These are phyloP conservation scores for Drosophila kikkawai DNA, from an alignment of 1,140 invertebrate species.

Conservation along the genomic window DNA sequence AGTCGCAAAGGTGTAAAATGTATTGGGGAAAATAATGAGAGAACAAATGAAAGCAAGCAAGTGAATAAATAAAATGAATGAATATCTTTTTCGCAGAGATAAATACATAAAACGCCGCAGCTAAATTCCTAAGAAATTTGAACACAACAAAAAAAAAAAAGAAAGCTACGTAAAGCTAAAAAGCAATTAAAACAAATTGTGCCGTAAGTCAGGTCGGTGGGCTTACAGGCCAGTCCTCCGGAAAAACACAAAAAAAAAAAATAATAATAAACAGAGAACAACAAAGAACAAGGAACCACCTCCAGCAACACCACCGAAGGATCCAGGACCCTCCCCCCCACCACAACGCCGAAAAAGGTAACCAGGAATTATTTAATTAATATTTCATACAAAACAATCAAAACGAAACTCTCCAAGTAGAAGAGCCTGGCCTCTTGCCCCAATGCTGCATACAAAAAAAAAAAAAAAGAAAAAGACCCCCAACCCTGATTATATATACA, in stretches of 20 bases:
- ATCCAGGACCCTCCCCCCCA: slow-evolving; percentile 8
- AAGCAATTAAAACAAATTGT: slow-evolving; percentile 82
- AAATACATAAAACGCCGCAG: slow-evolving; percentile 23
- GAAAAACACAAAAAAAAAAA: slow-evolving; percentile 12
- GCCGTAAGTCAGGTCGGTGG: slow-evolving; percentile 77
- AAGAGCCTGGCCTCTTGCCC: slow-evolving; percentile 24
- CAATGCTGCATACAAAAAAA: slow-evolving; percentile 30
- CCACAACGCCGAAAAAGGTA: slow-evolving; percentile 51
- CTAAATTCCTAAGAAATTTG: slow-evolving; percentile 23
- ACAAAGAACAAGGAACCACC: slow-evolving; percentile 22
- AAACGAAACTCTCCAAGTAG: slow-evolving; percentile 41
- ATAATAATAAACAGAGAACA: slow-evolving; percentile 4
- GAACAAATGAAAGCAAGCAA: slow-evolving; percentile 4
- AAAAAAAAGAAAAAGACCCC: background rate
- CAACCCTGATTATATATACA: background rate
- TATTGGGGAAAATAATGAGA: slow-evolving; percentile 22
- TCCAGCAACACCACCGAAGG: slow-evolving; percentile 7
- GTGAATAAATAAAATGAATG: slow-evolving; percentile 21
- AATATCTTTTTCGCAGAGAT: slow-evolving; percentile 23
- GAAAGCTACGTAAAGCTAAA: slow-evolving; percentile 48
- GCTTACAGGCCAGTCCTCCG: slow-evolving; percentile 53
- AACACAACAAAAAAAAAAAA: slow-evolving; percentile 15
- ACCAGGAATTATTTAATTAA: slow-evolving; percentile 58
- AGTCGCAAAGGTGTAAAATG: slow-evolving; percentile 61
- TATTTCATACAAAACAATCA: slow-evolving; percentile 44